phyloP scores from a whole-genome alignment of 2,113 vertebrate genomes.

The Python bivittatus region DNA sequence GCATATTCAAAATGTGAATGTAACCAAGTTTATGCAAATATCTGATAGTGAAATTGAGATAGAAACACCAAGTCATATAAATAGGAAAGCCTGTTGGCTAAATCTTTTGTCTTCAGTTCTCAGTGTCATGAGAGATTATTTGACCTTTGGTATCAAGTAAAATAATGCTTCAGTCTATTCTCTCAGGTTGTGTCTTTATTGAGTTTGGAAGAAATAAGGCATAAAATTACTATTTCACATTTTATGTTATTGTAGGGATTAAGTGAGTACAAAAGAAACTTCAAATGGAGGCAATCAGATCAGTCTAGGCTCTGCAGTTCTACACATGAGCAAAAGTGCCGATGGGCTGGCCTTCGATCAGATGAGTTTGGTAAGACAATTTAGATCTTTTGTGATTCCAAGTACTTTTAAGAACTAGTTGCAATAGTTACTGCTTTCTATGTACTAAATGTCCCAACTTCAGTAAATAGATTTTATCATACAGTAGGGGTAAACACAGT shows the following conservation, averaged over 20 bases:
- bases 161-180: background rate
- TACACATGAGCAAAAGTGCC: constrained; percentile 57
- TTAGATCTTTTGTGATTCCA: background rate
- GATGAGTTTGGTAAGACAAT: constrained; percentile 79
- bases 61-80: background rate
- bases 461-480: background rate
- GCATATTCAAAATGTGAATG: background rate
- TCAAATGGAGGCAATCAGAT: constrained; percentile 70
- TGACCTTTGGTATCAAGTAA: background rate
- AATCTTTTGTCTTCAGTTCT: background rate
- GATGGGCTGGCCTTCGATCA: constrained; percentile 82
- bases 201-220: background rate
- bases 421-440: background rate
- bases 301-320: constrained; percentile 60
- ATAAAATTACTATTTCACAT: background rate
- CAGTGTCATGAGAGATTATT: background rate
- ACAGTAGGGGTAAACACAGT: background rate
- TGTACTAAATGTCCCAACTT: background rate
- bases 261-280: constrained; percentile 83
- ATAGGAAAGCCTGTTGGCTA: background rate
- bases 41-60: background rate
- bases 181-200: background rate
- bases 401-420: background rate
- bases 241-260: constrained; percentile 72
- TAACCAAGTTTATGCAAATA: background rate